A percentile compares a stretch with the other conserved stretches of the same genome.
Conservation (phyloP, 1,140 invertebrate genomes). For the Drosophila cardini region DNA sequence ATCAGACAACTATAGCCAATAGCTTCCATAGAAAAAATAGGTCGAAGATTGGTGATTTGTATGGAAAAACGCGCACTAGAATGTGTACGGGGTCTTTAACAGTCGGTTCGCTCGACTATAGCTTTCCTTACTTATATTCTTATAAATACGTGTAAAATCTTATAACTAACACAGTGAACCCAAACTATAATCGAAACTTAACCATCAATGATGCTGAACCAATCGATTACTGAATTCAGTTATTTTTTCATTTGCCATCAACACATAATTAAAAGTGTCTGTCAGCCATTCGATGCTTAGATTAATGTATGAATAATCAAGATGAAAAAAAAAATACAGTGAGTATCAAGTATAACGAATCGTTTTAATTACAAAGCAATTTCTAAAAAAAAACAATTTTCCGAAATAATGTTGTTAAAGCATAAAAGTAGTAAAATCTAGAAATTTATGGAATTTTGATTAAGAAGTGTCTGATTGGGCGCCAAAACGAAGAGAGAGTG, state of each 20-base stretch:
- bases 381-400: conserved; percentile 52
- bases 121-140: too few species aligned
- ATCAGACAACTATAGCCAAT: too few species aligned
- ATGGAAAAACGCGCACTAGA: too few species aligned
- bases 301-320: conserved; percentile 2
- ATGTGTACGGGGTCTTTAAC: too few species aligned
- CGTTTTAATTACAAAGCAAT: conserved; percentile 56
- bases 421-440: conserved; percentile 48
- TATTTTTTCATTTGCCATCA: conserved; percentile 45
- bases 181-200: conserved; percentile 24
- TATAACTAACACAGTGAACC: background rate
- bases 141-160: too few species aligned
- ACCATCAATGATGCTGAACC: conserved; percentile 38
- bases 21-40: too few species aligned
- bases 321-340: background rate
- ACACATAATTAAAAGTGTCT: conserved; percentile 62
- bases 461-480: conserved; percentile 48
- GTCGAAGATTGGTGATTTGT: too few species aligned
- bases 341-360: conserved; percentile 54
- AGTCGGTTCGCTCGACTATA: too few species aligned
- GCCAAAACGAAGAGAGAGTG: conserved; percentile 11
- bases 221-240: conserved; percentile 46
- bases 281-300: conserved; percentile 9
- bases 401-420: conserved; percentile 8
- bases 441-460: conserved; percentile 79